Conservation (phyloP, 2,888 invertebrate species). For the Anthophora plumipes region DNA sequence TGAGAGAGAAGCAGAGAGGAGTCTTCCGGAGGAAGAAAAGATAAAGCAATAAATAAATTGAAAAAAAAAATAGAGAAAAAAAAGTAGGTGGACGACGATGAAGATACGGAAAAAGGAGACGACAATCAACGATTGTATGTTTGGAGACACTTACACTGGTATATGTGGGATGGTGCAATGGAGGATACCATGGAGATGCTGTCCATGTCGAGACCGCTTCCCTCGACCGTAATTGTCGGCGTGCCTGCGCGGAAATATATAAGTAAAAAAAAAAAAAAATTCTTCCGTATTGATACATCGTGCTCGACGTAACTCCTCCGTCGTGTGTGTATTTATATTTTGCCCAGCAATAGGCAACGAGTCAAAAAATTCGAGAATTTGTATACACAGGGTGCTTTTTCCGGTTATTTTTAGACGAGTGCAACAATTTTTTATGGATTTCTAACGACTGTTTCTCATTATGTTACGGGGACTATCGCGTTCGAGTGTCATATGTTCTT, state of each 20-base stretch:
- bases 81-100: constrained; percentile 45
- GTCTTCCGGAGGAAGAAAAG: background rate
- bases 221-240: constrained; percentile 84
- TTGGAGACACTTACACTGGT: constrained; percentile 89
- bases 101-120: constrained; percentile 54
- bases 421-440: too few relatives aligned
- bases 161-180: constrained; percentile 88
- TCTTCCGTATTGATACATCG: background rate
- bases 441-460: too few relatives aligned
- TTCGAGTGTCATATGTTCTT: too few relatives aligned
- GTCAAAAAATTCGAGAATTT: background rate
- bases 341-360: background rate
- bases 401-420: too few relatives aligned
- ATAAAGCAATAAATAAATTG: background rate
- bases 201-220: constrained; percentile 89
- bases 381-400: too few relatives aligned
- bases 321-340: background rate
- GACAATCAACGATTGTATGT: constrained; percentile 69
- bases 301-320: constrained; percentile 10
- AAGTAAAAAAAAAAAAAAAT: constrained; percentile 56
- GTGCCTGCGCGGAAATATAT: constrained; percentile 84
- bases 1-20: constrained; percentile 21
- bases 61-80: background rate
- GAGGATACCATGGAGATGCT: constrained; percentile 90
- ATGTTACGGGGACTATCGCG: too few relatives aligned